Base-by-base conservation (phyloP, 1,140 invertebrate genomes). In the Drosophila punjabiensis region DNA sequence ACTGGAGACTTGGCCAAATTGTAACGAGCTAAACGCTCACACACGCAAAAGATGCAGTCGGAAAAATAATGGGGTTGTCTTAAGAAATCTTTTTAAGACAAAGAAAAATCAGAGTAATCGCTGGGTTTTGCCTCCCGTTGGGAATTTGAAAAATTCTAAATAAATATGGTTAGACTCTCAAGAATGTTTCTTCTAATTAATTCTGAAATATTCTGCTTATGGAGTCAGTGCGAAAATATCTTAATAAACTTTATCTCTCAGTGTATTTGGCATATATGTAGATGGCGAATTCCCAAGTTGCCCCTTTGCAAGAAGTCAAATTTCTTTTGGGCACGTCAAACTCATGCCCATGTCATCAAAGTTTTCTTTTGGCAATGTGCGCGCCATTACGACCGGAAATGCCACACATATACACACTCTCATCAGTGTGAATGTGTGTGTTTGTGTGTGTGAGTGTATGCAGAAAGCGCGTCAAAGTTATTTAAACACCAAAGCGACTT, bases 391-490 rank as follows among this genome's bases (percentile, higher is more conserved):
- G 73, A 75, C 66, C 67, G 64, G 69, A 87, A 85, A 82, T 82
- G 79, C 64, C 79, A 45, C 76, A 81, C 55, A 24, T 3, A 5
- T 18, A 47, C n/a, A 30, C 24, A 50, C 24, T 30, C 14, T n/a
- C 18, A 61, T n/a, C 45, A 61, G 59, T 28, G n/a, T n/a, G n/a
- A n/a, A n/a, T n/a, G n/a, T n/a, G 24, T 68, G 33, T 69, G 24
- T 39, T n/a, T 10, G 3, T 24, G 10, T 33, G 3, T 24, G 14
- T 33, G 60, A 18, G 59, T 77, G 43, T 56, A 78, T 71, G 64
- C 18, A 80, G 62, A 70, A 78, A 78, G 69, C 68, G 74, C 84
- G 84, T 81, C 84, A 88, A 89, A 88, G 85, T 89, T 88, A 84
- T 88, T 88, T 89, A 85, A 85, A 88, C 81, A 76, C 69, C 81